Evolutionary conservation across 2,888 invertebrate genomes (phyloP), one percentile per base, ranked within the genome.

Genomic region (Steinernema scapterisci): DNA sequence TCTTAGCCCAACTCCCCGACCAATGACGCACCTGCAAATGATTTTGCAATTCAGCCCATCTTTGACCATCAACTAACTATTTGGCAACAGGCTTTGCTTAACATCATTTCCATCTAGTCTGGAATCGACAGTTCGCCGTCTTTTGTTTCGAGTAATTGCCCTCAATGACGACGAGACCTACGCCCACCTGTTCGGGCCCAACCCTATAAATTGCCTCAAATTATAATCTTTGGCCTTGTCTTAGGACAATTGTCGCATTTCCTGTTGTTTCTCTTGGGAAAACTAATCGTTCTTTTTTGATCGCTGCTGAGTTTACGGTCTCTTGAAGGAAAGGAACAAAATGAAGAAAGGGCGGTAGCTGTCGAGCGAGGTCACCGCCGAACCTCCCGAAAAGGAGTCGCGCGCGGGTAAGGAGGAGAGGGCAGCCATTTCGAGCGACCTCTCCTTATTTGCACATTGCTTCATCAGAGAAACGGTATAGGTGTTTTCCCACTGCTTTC

Each of bases 211-310:
- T 27, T 63, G 63, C 63, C 63, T 63, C 27, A 63, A 63, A 63
- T 63, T 63, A 63, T 63, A 63, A 63, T 63, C 31, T 63, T 48
- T 38, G 63, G 63, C 63, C 63, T 63, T 63, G 63, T 63, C 63
- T 63, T 63, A 27, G 63, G 63, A 63, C 63, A 63, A 63, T 63
- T n/a, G 63, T 31, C 31, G 31, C 63, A 31, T 63, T 63, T 63
- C 31, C 63, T 63, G 63, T 63, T 63, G 63, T 63, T 63, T 63
- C 2, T 63, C 63, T 16, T 27, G 63, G 31, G 31, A 63, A 63
- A 25, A 63, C 31, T 27, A 63, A 31, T 19, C 7, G 16, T 27
- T 63, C 63, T 63, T 31, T 63, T 16, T 31, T 7, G 54, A 25
- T 25, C 63, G 9, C 31, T 63, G 3, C 25, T 63, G 25, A 63